Evolutionary conservation across 2,888 invertebrate genomes (phyloP).

Genomic region (Anorthoa munda): DNA sequence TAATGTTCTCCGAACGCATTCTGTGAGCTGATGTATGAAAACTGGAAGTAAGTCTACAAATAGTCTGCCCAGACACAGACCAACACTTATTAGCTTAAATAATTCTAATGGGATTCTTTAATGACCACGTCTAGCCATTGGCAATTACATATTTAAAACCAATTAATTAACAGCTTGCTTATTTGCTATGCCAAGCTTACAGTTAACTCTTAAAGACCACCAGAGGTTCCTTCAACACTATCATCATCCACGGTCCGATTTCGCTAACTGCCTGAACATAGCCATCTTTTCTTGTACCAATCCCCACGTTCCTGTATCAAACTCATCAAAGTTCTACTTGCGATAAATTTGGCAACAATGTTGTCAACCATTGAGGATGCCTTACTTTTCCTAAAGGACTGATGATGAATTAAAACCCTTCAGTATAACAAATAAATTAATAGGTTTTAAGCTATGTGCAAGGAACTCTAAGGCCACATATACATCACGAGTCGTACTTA

Average conservation of each 20-base stretch:
- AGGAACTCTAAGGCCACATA: conserved; percentile 22
- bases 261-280: too few species aligned
- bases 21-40: conserved; percentile 35
- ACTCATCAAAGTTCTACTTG: too few species aligned
- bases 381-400: not conserved
- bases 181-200: not conserved
- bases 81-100: conserved; percentile 52
- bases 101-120: conserved; percentile 49
- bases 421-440: not conserved
- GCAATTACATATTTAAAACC: conserved; percentile 15
- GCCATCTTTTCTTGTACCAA: too few species aligned
- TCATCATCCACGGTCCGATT: too few species aligned
- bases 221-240: too few species aligned
- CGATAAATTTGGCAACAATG: too few species aligned
- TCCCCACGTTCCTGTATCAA: too few species aligned
- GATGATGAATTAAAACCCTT: not conserved
- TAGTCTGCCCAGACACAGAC: conserved; percentile 16
- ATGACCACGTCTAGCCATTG: conserved; percentile 15
- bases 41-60: conserved; percentile 31
- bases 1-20: conserved; percentile 54
- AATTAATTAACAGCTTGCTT: not conserved
- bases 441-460: not conserved
- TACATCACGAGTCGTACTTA: conserved; percentile 48
- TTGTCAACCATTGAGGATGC: not conserved
- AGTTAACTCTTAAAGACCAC: not conserved